Evolutionary conservation across 2,888 invertebrate genomes (phyloP).

Genomic region (Thecocarcelia acutangulata): DNA sequence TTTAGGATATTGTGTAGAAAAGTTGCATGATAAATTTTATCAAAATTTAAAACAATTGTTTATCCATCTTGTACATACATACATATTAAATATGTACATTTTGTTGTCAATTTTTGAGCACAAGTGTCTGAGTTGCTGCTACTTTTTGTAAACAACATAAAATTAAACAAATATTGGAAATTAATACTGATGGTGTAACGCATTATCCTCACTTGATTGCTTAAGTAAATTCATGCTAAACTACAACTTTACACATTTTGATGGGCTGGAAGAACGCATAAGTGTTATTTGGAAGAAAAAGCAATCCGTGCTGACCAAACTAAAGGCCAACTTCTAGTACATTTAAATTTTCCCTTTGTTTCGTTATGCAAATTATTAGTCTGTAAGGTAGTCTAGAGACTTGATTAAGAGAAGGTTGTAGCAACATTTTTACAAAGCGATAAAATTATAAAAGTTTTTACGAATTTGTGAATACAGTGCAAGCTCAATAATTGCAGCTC

Average conservation of each 20-base stretch:
- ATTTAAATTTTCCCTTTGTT: too few relatives aligned
- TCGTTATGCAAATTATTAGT: too few relatives aligned
- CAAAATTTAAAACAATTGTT: conserved; percentile 14
- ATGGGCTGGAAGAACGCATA: conserved; percentile 34
- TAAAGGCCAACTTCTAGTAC: not conserved
- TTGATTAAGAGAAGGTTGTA: too few relatives aligned
- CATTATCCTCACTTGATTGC: conserved; percentile 54
- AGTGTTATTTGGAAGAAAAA: conserved; percentile 13
- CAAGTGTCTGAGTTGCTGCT: conserved; percentile 15
- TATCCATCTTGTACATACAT: not conserved
- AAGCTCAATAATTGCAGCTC: too few relatives aligned
- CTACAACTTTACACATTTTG: conserved; percentile 45
- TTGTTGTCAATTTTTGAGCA: conserved; percentile 14
- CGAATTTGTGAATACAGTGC: too few relatives aligned
- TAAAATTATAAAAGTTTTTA: too few relatives aligned
- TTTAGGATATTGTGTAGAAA: not conserved
- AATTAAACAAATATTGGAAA: conserved; percentile 50
- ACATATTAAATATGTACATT: not conserved
- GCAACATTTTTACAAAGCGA: too few relatives aligned
- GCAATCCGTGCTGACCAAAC: conserved; percentile 37
- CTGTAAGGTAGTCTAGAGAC: too few relatives aligned
- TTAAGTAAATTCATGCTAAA: conserved; percentile 45
- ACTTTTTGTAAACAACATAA: conserved; percentile 5
- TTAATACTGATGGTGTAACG: conserved; percentile 52
- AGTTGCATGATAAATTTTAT: conserved; percentile 17